phyloP scores from a whole-genome alignment of 2,113 vertebrate species.

The Coptodon rendalli region DNA sequence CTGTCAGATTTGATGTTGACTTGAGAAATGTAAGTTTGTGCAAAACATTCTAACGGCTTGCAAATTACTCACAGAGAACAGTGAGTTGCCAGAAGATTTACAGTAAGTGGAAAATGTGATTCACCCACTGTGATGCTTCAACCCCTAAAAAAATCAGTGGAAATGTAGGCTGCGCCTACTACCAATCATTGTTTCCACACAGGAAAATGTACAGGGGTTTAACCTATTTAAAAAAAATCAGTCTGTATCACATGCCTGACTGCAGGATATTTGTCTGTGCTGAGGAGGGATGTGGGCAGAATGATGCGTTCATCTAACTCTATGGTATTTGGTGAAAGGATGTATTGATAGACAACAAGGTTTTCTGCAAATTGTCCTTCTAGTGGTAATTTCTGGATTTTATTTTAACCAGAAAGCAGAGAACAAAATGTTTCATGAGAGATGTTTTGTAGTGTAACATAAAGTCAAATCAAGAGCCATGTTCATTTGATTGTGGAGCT shows the following conservation, averaged over 20 bases:
- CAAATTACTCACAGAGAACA: conserved; percentile 39
- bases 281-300: conserved; percentile 22
- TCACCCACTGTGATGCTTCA: conserved; percentile 55
- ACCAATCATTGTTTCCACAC: conserved; percentile 70
- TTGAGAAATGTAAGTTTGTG: neutral
- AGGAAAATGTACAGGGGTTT: conserved; percentile 41
- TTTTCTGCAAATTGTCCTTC: neutral
- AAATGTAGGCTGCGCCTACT: conserved; percentile 62
- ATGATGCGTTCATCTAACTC: neutral
- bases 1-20: neutral
- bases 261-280: conserved; percentile 16
- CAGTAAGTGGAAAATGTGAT: conserved; percentile 68
- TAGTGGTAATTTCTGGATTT: neutral
- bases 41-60: neutral
- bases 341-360: neutral
- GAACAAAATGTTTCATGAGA: neutral
- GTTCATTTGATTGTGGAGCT: neutral
- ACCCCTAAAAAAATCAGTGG: conserved; percentile 34
- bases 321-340: neutral
- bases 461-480: neutral
- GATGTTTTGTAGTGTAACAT: neutral
- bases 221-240: conserved; percentile 23
- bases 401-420: neutral
- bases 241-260: conserved; percentile 26
- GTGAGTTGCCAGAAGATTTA: conserved; percentile 33